These are phyloP conservation scores for Sycophila sp. DNA, from an alignment of 1,140 invertebrate species.

Conservation along the genomic window DNA sequence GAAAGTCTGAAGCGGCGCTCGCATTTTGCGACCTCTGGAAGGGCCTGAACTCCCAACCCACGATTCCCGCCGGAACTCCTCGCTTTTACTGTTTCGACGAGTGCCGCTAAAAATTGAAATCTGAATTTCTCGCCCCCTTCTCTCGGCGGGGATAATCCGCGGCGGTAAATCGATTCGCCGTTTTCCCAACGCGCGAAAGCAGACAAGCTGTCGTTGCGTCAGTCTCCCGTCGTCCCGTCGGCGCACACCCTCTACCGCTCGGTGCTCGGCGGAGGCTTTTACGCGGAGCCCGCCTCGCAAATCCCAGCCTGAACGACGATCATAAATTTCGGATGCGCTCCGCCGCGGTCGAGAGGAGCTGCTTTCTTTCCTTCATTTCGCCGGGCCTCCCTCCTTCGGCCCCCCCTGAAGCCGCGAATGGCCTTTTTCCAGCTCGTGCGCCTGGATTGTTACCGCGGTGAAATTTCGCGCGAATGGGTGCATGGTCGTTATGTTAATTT, in stretches of 20 bases:
- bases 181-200: conserved; percentile 6
- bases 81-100: neutral
- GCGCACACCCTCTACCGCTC: neutral
- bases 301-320: conserved; percentile 44
- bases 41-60: neutral
- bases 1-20: neutral
- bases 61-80: neutral
- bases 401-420: too few species aligned
- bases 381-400: too few species aligned
- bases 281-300: conserved; percentile 43
- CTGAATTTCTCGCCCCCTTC: neutral
- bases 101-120: conserved; percentile 8
- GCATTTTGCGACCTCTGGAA: too few species aligned
- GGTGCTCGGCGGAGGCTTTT: conserved; percentile 39
- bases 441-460: too few species aligned
- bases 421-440: too few species aligned
- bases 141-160: neutral
- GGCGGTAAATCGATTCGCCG: conserved; percentile 24
- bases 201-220: conserved; percentile 23
- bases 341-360: neutral
- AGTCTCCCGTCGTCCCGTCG: neutral
- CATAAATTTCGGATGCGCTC: conserved; percentile 48
- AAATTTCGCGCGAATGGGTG: too few species aligned
- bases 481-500: too few species aligned
- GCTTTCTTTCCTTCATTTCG: neutral